Percentiles rank a stretch among this genome's conserved stretches.
These are phyloP conservation scores for Pangasius mekongensis DNA, from an alignment of 2,797 vertebrate species.

Conservation along the genomic window DNA sequence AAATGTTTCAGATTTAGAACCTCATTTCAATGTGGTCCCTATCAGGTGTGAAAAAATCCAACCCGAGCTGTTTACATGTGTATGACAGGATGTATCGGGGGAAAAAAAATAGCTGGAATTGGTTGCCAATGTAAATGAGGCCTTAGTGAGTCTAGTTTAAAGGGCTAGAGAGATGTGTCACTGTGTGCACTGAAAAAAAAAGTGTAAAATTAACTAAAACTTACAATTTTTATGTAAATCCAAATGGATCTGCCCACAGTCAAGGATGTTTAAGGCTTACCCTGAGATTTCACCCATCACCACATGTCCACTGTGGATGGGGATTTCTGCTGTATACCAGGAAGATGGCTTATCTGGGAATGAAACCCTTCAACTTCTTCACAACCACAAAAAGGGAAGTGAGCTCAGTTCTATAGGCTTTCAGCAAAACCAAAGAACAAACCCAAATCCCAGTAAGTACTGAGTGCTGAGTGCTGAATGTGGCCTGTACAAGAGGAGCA, in stretches of 20 bases:
- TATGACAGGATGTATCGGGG: not conserved
- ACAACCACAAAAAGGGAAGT: constrained; percentile 7
- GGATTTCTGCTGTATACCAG: not conserved
- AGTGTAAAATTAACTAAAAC: not conserved
- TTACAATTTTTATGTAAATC: not conserved
- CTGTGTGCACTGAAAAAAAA: not conserved
- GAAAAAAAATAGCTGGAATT: not conserved
- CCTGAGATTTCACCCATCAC: not conserved
- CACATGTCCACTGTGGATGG: not conserved
- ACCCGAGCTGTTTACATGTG: too few species aligned
- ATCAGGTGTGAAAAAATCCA: not conserved
- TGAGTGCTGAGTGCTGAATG: not conserved
- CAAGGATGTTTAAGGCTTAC: not conserved
- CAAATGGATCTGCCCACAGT: not conserved
- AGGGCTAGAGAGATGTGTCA: not conserved
- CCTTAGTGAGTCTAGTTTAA: not conserved
- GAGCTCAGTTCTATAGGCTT: not conserved
- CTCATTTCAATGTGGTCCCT: too few species aligned
- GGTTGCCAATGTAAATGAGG: not conserved
- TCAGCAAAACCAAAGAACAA: not conserved
- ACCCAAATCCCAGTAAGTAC: not conserved
- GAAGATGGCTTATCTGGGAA: not conserved
- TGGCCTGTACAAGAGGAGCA: not conserved
- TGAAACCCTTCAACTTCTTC: not conserved
- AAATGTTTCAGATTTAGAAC: not conserved